Evolutionary conservation across 2,888 invertebrate species (phyloP).

Genomic region (Macrophya alboannulata): DNA sequence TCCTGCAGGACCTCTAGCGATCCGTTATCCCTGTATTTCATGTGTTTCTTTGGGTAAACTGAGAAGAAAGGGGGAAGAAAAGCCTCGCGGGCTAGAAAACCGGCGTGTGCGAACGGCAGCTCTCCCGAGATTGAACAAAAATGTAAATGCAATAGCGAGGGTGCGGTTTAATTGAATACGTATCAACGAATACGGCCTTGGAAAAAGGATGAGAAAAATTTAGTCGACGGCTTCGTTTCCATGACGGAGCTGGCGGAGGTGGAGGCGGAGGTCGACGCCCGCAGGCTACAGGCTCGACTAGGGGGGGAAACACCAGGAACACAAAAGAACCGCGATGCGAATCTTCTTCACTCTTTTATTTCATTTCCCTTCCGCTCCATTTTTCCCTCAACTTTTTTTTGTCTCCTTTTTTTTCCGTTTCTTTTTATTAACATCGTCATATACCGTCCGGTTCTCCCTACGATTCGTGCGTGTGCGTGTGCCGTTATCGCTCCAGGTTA

Average conservation of each 20-base stretch:
- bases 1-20: not conserved
- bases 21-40: not conserved
- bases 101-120: conserved; percentile 14
- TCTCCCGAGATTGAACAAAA: conserved; percentile 18
- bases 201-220: conserved; percentile 32
- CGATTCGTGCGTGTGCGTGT: conserved; percentile 21
- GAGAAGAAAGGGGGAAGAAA: not conserved
- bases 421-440: not conserved
- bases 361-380: conserved; percentile 54
- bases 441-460: not conserved
- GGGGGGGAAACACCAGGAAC: conserved; percentile 30
- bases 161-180: conserved; percentile 34
- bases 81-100: not conserved
- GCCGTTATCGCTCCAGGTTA: conserved; percentile 51
- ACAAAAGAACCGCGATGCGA: conserved; percentile 56
- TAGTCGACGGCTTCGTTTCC: conserved; percentile 2
- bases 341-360: conserved; percentile 55
- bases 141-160: conserved; percentile 29
- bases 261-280: conserved; percentile 50
- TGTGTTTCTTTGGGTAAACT: not conserved
- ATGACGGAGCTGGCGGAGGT: not conserved
- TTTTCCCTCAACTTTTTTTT: conserved; percentile 34
- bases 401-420: not conserved
- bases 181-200: not conserved
- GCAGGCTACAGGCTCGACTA: conserved; percentile 23